Percentiles rank a stretch among this genome's conserved stretches.
Conservation (phyloP, 2,797 vertebrate genomes). For the Tarsius wallacei region DNA sequence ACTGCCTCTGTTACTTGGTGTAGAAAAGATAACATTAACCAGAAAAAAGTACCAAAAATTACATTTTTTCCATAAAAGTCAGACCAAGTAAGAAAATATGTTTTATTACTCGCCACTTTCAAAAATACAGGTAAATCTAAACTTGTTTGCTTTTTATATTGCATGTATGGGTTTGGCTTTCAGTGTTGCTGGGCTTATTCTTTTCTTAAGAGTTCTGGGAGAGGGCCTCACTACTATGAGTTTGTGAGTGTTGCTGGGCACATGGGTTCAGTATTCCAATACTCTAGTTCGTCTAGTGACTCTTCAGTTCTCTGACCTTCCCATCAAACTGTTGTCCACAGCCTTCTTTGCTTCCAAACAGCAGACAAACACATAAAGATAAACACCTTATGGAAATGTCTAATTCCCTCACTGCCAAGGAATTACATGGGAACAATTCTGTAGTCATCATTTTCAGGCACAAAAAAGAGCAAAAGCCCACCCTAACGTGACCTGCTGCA, state of each 20-base stretch:
- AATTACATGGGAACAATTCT: conserved; percentile 73
- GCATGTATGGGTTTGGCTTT: not conserved
- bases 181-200: not conserved
- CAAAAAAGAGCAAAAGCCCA: conserved; percentile 77
- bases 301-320: conserved; percentile 66
- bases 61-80: conserved; percentile 36
- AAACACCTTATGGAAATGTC: conserved; percentile 66
- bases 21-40: conserved; percentile 45
- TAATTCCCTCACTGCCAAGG: conserved; percentile 60
- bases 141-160: not conserved
- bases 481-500: conserved; percentile 76
- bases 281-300: not conserved
- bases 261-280: conserved; percentile 51
- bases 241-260: conserved; percentile 45
- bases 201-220: conserved; percentile 48
- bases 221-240: not conserved
- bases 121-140: conserved; percentile 3
- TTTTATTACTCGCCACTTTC: not conserved
- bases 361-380: conserved; percentile 60
- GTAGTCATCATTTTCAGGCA: conserved; percentile 80
- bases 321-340: conserved; percentile 59
- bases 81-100: not conserved
- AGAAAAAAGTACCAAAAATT: not conserved
- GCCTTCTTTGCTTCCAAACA: conserved; percentile 62
- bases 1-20: not conserved